Evolutionary conservation across 1,140 invertebrate genomes (phyloP).

Genomic region (Aphelinus atriplicis): DNA sequence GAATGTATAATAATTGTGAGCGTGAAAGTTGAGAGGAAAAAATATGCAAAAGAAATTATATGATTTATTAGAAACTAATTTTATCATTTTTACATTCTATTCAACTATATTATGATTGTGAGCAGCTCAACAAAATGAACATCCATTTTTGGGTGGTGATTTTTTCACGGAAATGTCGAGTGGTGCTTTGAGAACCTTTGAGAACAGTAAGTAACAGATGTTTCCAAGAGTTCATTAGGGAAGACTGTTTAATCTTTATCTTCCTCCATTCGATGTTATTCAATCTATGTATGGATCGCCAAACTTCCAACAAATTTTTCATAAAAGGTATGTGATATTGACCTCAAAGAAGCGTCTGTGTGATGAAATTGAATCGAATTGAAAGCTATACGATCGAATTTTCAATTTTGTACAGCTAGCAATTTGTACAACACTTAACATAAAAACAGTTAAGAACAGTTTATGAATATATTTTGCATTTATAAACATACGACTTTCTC

Average conservation of each 20-base stretch:
- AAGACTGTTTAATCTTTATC: background rate
- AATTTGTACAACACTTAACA: constrained; percentile 3
- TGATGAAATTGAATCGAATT: constrained; percentile 12
- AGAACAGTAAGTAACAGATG: background rate
- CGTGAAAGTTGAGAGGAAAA: constrained; percentile 33
- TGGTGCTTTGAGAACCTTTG: constrained; percentile 28
- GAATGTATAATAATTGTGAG: constrained; percentile 42
- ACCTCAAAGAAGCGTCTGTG: background rate
- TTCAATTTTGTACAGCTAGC: constrained; percentile 18
- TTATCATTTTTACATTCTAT: constrained; percentile 63
- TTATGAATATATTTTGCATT: constrained; percentile 41
- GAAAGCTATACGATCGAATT: constrained; percentile 1
- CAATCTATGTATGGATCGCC: too few species aligned
- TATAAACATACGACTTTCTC: constrained; percentile 48
- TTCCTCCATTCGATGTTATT: background rate
- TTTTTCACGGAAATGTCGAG: constrained; percentile 13
- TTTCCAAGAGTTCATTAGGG: background rate
- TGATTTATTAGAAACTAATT: constrained; percentile 58
- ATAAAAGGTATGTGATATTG: background rate
- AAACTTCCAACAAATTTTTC: background rate
- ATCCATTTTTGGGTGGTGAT: constrained; percentile 26
- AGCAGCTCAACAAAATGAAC: constrained; percentile 50
- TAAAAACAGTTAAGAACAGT: constrained; percentile 8
- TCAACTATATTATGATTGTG: constrained; percentile 55
- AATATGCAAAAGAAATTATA: constrained; percentile 27